Evolutionary conservation across 2,113 vertebrate species (phyloP).

Genomic region (Lagopus muta): DNA sequence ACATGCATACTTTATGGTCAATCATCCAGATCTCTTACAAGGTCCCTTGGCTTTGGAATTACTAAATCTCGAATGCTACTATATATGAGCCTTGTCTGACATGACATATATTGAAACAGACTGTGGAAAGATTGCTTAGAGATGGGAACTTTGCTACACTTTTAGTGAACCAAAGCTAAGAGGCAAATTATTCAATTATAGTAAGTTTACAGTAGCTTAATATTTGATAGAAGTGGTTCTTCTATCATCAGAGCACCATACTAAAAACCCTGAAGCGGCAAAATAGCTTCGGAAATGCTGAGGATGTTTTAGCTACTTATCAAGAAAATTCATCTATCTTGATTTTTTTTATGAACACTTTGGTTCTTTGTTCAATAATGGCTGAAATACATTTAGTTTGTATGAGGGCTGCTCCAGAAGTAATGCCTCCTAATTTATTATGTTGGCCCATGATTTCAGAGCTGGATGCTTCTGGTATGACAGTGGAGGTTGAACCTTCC

Average conservation of each 20-base stretch:
- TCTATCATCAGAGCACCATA: constrained; percentile 78
- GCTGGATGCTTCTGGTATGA: neutral
- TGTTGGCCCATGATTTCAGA: neutral
- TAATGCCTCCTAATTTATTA: neutral
- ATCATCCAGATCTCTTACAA: constrained; percentile 80
- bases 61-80: constrained; percentile 69
- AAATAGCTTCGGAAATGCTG: constrained; percentile 74
- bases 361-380: constrained; percentile 37
- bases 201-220: constrained; percentile 86
- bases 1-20: constrained; percentile 81
- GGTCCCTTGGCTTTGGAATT: constrained; percentile 78
- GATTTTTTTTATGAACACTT: constrained; percentile 66
- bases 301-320: constrained; percentile 78
- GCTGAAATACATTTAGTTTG: constrained; percentile 31
- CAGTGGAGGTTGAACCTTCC: neutral
- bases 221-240: constrained; percentile 85
- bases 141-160: constrained; percentile 77
- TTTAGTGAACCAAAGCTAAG: constrained; percentile 85
- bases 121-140: constrained; percentile 75
- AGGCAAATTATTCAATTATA: constrained; percentile 86
- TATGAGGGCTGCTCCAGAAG: neutral
- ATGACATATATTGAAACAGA: constrained; percentile 82
- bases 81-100: constrained; percentile 78
- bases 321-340: constrained; percentile 78
- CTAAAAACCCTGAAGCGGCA: constrained; percentile 77